A percentile compares a stretch with the other conserved stretches of the same genome.
These are phyloP conservation scores for Polypterus bichir DNA, from an alignment of 2,113 vertebrate species.

Conservation along the genomic window DNA sequence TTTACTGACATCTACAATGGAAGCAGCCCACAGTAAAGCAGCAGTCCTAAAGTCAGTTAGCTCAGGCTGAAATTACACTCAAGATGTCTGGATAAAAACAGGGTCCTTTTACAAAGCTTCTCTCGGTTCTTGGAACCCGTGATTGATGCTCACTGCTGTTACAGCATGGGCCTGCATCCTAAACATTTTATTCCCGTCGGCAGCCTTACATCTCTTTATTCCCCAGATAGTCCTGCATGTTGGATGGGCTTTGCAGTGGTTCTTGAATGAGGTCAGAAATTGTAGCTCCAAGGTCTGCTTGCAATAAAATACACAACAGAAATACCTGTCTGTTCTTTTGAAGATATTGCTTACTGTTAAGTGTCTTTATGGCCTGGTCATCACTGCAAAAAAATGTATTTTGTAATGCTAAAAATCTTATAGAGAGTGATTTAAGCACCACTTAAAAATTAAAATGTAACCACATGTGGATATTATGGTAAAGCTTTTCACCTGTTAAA, in stretches of 20 bases:
- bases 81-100: not conserved
- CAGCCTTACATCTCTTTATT: conserved; percentile 35
- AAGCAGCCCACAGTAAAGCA: conserved; percentile 16
- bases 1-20: not conserved
- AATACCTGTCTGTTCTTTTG: too few relatives aligned
- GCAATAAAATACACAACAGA: too few relatives aligned
- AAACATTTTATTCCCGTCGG: conserved; percentile 41
- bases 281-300: too few relatives aligned
- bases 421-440: too few relatives aligned
- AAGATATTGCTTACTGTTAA: too few relatives aligned
- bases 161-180: conserved; percentile 38
- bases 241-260: conserved; percentile 13
- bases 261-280: conserved; percentile 5
- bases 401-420: too few relatives aligned
- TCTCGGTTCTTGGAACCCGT: conserved; percentile 48
- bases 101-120: conserved; percentile 26
- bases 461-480: too few relatives aligned
- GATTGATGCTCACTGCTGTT: conserved; percentile 47
- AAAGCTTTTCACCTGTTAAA: too few relatives aligned
- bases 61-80: conserved; percentile 26
- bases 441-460: too few relatives aligned
- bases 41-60: too few relatives aligned
- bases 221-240: conserved; percentile 28
- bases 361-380: too few relatives aligned
- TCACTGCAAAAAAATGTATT: too few relatives aligned